Conservation (phyloP, 2,113 vertebrate genomes). For the Strigops habroptila region DNA sequence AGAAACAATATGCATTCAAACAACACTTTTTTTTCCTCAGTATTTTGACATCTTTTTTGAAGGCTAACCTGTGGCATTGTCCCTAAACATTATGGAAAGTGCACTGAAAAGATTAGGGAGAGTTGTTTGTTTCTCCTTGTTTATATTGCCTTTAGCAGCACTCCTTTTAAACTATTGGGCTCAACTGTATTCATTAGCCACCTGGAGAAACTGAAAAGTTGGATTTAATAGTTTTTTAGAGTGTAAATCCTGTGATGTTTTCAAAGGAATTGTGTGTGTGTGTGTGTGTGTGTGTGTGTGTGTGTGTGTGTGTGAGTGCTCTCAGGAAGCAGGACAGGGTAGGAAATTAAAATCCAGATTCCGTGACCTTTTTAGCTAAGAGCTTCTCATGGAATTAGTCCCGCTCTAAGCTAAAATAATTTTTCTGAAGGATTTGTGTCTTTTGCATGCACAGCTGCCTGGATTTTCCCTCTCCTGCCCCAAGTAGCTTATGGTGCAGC, state of each 20-base stretch:
- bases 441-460: neutral
- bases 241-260: neutral
- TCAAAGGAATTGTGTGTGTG: neutral
- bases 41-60: neutral
- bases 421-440: constrained; percentile 22
- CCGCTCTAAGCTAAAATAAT: constrained; percentile 24
- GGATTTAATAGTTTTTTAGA: neutral
- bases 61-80: neutral
- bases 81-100: neutral
- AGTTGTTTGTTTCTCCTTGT: neutral
- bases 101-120: neutral
- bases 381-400: constrained; percentile 31
- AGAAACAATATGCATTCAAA: neutral
- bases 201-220: neutral
- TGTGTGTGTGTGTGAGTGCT: neutral
- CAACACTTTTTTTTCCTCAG: accelerated
- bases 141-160: neutral
- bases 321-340: neutral
- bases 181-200: neutral
- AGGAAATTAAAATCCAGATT: constrained; percentile 31
- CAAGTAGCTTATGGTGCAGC: accelerated
- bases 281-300: neutral
- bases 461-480: neutral
- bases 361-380: neutral
- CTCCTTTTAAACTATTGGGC: neutral